phyloP scores from a whole-genome alignment of 2,888 invertebrate genomes.

The Lasioglossum morio region DNA sequence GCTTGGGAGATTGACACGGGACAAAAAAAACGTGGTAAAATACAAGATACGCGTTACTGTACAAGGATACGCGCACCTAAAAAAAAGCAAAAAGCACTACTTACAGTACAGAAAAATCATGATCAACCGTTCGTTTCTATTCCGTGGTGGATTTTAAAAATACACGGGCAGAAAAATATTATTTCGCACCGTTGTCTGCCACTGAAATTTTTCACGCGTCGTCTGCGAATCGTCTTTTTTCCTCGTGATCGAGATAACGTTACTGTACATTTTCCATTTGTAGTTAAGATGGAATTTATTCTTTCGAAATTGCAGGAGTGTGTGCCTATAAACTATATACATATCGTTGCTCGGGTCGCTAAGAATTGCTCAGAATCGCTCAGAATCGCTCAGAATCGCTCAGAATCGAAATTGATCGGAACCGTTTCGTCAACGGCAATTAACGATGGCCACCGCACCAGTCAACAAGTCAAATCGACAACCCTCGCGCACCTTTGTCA shows the following conservation, averaged over 20 bases:
- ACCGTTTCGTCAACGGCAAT: background rate
- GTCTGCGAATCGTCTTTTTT: too few species aligned
- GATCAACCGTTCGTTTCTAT: constrained; percentile 17
- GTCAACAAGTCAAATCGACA: background rate
- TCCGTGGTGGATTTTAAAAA: background rate
- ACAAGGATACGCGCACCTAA: background rate
- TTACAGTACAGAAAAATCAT: background rate
- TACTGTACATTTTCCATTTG: too few species aligned
- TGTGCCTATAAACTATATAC: too few species aligned
- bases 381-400: too few species aligned
- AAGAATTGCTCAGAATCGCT: too few species aligned
- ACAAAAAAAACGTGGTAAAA: background rate
- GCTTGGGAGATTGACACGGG: background rate
- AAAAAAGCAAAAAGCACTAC: background rate
- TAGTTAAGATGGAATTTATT: too few species aligned
- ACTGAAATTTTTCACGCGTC: background rate
- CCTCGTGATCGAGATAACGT: too few species aligned
- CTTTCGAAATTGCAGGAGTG: too few species aligned
- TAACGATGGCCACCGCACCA: background rate
- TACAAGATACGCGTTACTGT: constrained; percentile 23
- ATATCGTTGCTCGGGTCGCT: too few species aligned
- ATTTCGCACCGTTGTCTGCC: background rate
- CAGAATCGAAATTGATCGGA: too few species aligned
- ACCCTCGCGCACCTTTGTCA: background rate
- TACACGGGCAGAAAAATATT: background rate